Conservation (phyloP, 2,113 vertebrate genomes). For the Suricata suricatta region DNA sequence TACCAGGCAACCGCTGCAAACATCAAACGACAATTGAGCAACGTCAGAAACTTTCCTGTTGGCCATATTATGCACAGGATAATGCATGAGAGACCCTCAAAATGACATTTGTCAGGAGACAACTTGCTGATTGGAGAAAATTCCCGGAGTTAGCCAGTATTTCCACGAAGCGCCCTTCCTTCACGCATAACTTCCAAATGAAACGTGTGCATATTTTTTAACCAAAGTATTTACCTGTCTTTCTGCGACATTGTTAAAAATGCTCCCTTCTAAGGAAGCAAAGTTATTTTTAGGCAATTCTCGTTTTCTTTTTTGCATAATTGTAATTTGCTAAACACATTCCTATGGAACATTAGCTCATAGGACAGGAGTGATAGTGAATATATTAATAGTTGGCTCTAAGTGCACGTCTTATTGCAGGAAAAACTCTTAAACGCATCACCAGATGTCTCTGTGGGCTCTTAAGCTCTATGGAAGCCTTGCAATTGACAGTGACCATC, state of each 20-base stretch:
- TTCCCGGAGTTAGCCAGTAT: neutral
- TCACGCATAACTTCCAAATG: neutral
- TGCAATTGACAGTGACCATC: neutral
- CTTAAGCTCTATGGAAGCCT: neutral
- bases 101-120: neutral
- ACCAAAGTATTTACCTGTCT: slow-evolving; percentile 44
- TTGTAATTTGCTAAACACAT: neutral
- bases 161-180: neutral
- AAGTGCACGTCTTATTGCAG: neutral
- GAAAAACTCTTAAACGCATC: neutral
- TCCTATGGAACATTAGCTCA: slow-evolving; percentile 20
- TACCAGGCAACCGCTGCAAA: neutral
- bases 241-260: slow-evolving; percentile 18
- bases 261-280: slow-evolving; percentile 25
- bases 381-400: neutral
- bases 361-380: neutral
- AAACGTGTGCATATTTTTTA: neutral
- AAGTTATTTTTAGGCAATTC: neutral
- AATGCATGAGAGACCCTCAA: neutral
- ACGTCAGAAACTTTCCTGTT: neutral
- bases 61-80: neutral
- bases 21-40: neutral
- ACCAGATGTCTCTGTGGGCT: neutral
- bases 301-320: neutral
- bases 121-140: neutral